Evolutionary conservation across 2,888 invertebrate genomes (phyloP), one percentile per base, ranked within the genome.

Genomic region (Oligia fasciuncula): DNA sequence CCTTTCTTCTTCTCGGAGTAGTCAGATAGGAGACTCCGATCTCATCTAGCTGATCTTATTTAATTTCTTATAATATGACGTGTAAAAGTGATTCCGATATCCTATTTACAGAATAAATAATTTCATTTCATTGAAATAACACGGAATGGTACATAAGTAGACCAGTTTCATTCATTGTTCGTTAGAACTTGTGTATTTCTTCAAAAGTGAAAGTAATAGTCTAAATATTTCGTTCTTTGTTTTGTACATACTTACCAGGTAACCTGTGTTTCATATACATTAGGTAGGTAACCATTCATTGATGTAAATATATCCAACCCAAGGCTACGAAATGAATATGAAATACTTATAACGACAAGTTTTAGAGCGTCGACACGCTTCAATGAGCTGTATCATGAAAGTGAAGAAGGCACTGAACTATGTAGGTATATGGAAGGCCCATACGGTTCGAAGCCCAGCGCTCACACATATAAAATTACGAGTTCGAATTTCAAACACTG

Each of bases 361-460:
- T 73, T 40, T 66, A 57, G 40, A 62, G 43, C 49, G 63, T 68
- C 40, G 65, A 29, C 51, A 49, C 73, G 79, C 85, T 85, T 79
- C 87, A 87, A 66, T 84, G 85, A 85, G 54, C 87, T 71, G 76
- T 74, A 72, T 85, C 87, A 84, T 87, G 73, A 68, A 76, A 74
- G 73, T 76, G 72, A 63, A 66, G 65, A 76, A 84, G 74, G 60
- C 85, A 75, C 69, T 85, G 85, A 77, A 63, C 72, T 87, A 77
- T 87, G 84, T 79, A 11, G n/a, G n/a, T n/a, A n/a, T n/a, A n/a
- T n/a, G n/a, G 1, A 62, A 84, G 74, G 40, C 66, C 66, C 66
- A 43, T 63, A 65, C 54, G 63, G 67, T 84, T 62, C 66, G 49
- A 65, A 76, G 43, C 78, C 23, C 35, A 69, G 69, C 69, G 66